Evolutionary conservation across 2,113 vertebrate genomes (phyloP).

Genomic region (Ageneiosus marmoratus): DNA sequence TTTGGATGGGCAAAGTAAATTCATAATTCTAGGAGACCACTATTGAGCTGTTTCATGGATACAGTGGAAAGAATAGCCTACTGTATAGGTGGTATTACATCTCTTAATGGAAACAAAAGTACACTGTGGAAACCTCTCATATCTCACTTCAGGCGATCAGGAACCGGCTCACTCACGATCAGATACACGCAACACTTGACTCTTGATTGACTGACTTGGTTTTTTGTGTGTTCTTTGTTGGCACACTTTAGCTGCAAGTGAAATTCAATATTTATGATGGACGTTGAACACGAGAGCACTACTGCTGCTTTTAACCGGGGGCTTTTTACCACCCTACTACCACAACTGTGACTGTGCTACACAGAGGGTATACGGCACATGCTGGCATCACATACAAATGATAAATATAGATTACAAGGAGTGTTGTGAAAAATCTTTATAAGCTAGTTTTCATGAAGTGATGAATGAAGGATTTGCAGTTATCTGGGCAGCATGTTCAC

Average conservation of each 20-base stretch:
- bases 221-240: constrained; percentile 44
- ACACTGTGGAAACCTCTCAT: constrained; percentile 31
- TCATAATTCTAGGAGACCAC: constrained; percentile 5
- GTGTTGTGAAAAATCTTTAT: constrained; percentile 3
- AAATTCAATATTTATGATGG: constrained; percentile 53
- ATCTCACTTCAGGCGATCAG: constrained; percentile 33
- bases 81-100: constrained; percentile 36
- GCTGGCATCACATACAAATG: background rate
- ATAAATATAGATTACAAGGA: background rate
- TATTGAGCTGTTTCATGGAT: constrained; percentile 19
- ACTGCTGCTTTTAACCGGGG: constrained; percentile 29
- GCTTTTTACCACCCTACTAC: constrained; percentile 17
- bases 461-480: background rate
- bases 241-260: constrained; percentile 46
- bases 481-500: constrained; percentile 28
- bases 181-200: constrained; percentile 52
- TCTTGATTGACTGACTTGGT: constrained; percentile 47
- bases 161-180: constrained; percentile 36
- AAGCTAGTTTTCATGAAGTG: constrained; percentile 1
- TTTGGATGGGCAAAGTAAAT: background rate
- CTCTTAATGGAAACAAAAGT: constrained; percentile 37
- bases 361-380: background rate
- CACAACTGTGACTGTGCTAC: constrained; percentile 19
- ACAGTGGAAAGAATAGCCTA: background rate
- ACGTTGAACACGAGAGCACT: constrained; percentile 7